phyloP scores from a whole-genome alignment of 2,113 vertebrate species.

The Aldabrachelys gigantea region DNA sequence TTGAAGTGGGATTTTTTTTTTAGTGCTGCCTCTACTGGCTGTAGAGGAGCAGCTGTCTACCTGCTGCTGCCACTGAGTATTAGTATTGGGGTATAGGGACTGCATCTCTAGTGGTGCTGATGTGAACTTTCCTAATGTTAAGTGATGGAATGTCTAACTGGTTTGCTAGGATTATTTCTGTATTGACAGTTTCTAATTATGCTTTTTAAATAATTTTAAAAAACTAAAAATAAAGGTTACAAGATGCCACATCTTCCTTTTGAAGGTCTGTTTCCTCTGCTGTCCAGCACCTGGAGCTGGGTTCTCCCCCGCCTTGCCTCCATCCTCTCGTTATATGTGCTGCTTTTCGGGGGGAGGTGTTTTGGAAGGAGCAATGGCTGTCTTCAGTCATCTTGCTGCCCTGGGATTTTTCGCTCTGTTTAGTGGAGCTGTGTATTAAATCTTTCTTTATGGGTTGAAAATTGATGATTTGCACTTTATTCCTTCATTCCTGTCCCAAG shows the following conservation, averaged over 20 bases:
- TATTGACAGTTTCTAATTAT: slow-evolving; percentile 87
- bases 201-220: slow-evolving; percentile 85
- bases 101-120: slow-evolving; percentile 73
- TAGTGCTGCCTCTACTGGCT: slow-evolving; percentile 1
- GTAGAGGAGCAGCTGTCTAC: slow-evolving; percentile 39
- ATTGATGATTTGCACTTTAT: not conserved
- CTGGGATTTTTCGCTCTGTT: not conserved
- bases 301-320: slow-evolving; percentile 29
- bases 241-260: slow-evolving; percentile 78
- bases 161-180: slow-evolving; percentile 86
- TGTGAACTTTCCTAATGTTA: slow-evolving; percentile 77
- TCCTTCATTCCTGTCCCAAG: not conserved
- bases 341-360: not conserved
- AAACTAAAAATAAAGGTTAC: slow-evolving; percentile 88
- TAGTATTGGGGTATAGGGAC: slow-evolving; percentile 50
- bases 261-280: slow-evolving; percentile 71
- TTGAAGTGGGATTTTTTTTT: slow-evolving; percentile 8
- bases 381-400: not conserved
- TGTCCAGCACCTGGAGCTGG: slow-evolving; percentile 54
- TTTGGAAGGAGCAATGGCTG: not conserved
- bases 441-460: not conserved
- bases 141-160: slow-evolving; percentile 81
- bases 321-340: not conserved
- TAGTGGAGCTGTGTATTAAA: not conserved
- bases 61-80: slow-evolving; percentile 41